These are phyloP conservation scores for Opisthograptis luteolata DNA, from an alignment of 2,888 invertebrate genomes.

Conservation along the genomic window DNA sequence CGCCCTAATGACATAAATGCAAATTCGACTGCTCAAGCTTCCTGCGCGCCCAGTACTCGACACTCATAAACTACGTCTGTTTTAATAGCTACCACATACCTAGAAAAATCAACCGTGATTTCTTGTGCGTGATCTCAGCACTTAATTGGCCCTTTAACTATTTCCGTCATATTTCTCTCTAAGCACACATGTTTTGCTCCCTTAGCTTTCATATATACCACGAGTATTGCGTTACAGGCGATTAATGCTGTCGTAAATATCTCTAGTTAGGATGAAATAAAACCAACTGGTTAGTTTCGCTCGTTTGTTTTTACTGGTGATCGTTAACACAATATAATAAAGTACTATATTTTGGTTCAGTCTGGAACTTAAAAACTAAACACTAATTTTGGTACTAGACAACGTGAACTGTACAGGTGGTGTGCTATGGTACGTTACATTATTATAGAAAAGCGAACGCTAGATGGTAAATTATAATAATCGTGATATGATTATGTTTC, in stretches of 20 bases:
- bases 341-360: constrained; percentile 82
- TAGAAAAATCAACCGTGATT: constrained; percentile 40
- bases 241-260: constrained; percentile 35
- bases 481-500: not conserved
- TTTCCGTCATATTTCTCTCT: constrained; percentile 58
- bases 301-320: constrained; percentile 74
- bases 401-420: constrained; percentile 58
- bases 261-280: constrained; percentile 36
- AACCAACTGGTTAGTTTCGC: constrained; percentile 49
- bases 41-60: constrained; percentile 54
- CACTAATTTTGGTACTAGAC: constrained; percentile 77
- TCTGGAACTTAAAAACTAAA: constrained; percentile 82
- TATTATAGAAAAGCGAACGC: constrained; percentile 33
- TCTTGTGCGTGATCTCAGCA: constrained; percentile 47
- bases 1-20: constrained; percentile 77
- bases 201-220: constrained; percentile 47
- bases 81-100: constrained; percentile 36
- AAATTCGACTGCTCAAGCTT: constrained; percentile 75
- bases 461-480: constrained; percentile 4
- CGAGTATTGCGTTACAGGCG: constrained; percentile 26
- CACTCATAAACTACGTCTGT: constrained; percentile 26
- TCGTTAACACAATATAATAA: constrained; percentile 75
- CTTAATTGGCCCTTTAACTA: constrained; percentile 59
- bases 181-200: constrained; percentile 38
- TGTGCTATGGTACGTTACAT: constrained; percentile 49